Conservation (phyloP, 2,888 invertebrate genomes). For the Lasioglossum morio region DNA sequence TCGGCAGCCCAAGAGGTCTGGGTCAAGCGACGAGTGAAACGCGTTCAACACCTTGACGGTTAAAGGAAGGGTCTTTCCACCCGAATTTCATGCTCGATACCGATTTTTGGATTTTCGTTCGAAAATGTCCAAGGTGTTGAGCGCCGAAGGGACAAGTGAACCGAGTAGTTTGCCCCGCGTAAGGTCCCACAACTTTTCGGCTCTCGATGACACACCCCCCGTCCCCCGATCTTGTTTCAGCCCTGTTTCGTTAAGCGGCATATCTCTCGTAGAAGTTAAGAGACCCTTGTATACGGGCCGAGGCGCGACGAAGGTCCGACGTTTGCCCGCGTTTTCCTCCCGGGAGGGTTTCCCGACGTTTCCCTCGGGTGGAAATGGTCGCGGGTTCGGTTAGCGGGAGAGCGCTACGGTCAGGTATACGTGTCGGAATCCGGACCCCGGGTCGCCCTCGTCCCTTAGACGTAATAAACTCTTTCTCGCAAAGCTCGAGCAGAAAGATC, state of each 20-base stretch:
- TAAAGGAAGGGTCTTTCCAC: neutral
- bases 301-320: constrained; percentile 55
- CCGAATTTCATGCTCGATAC: neutral
- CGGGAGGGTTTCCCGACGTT: constrained; percentile 19
- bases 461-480: constrained; percentile 58
- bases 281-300: constrained; percentile 42
- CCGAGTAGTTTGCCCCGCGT: neutral
- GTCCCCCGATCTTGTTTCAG: constrained; percentile 41
- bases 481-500: constrained; percentile 65
- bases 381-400: constrained; percentile 10
- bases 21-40: neutral
- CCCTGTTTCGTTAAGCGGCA: constrained; percentile 61
- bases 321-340: constrained; percentile 27
- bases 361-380: constrained; percentile 9
- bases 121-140: neutral
- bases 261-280: constrained; percentile 68
- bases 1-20: neutral
- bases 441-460: constrained; percentile 57
- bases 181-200: neutral
- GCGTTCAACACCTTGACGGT: neutral
- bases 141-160: neutral
- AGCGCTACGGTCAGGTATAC: constrained; percentile 31
- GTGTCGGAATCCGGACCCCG: constrained; percentile 55
- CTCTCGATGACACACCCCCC: neutral
- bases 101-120: neutral